Evolutionary conservation across 1,140 invertebrate genomes (phyloP).

Genomic region (Ladona fulva): DNA sequence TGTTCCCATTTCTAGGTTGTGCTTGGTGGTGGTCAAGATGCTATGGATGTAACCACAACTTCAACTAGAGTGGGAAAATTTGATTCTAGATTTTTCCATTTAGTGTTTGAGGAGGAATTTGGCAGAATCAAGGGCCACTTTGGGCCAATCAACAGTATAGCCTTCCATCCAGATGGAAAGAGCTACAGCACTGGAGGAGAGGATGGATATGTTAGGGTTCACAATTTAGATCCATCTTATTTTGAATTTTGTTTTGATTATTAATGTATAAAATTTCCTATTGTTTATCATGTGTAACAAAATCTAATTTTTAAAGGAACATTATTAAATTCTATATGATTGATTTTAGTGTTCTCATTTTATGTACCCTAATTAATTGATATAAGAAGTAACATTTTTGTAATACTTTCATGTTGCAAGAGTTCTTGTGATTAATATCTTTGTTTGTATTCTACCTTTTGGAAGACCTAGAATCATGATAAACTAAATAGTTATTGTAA

Average conservation of each 20-base stretch:
- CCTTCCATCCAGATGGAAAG: conserved; percentile 96
- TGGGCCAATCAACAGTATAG: conserved; percentile 97
- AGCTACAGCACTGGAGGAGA: conserved; percentile 96
- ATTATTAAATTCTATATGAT: no score
- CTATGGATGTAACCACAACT: conserved; percentile 97
- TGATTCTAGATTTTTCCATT: conserved; percentile 94
- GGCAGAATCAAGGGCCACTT: conserved; percentile 97
- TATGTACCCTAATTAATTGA: no score
- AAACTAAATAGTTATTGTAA: no score
- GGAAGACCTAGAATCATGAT: no score
- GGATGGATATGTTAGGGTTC: conserved; percentile 95
- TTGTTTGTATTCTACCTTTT: no score
- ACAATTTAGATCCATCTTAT: conserved; percentile 93
- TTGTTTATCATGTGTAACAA: background rate
- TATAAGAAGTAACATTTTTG: no score
- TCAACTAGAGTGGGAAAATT: conserved; percentile 94
- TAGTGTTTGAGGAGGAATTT: conserved; percentile 99
- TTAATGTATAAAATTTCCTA: conserved; percentile 33
- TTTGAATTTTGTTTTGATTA: conserved; percentile 96
- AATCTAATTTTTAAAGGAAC: no score
- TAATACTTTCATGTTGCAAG: no score
- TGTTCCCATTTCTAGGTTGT: conserved; percentile 52
- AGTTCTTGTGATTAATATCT: no score
- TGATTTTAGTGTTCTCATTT: no score
- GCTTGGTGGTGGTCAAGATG: conserved; percentile 94